Evolutionary conservation across 2,113 vertebrate genomes (phyloP).

Genomic region (Tamias sibiricus): DNA sequence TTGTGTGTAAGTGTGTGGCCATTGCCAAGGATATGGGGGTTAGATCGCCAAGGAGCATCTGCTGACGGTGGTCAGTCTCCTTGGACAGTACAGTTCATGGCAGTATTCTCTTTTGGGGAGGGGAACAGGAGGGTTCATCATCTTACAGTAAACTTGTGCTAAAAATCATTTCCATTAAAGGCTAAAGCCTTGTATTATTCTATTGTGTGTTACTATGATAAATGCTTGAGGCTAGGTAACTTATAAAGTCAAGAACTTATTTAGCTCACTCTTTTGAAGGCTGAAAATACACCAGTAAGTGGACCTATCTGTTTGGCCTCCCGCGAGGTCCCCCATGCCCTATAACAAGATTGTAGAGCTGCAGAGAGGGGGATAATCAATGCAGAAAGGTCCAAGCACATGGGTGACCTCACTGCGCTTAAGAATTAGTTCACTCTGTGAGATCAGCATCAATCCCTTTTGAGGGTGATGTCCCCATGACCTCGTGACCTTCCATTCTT

Average conservation of each 20-base stretch:
- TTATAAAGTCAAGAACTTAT: background rate
- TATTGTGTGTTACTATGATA: background rate
- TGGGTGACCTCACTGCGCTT: background rate
- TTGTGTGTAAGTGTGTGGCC: background rate
- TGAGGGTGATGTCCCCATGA: background rate
- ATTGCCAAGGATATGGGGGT: background rate
- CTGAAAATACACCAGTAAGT: background rate
- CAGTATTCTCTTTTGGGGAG: background rate
- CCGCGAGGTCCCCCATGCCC: too few species aligned
- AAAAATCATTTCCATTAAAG: background rate
- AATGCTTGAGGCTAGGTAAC: background rate
- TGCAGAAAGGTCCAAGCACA: background rate
- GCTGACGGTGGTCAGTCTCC: background rate
- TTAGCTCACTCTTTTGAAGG: background rate
- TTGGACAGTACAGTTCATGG: background rate
- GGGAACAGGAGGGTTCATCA: background rate
- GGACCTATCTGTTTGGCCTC: background rate
- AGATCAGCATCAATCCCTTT: background rate
- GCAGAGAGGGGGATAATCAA: background rate
- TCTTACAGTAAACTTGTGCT: background rate
- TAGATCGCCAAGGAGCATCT: background rate
- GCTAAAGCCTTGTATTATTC: background rate
- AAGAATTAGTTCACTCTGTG: background rate
- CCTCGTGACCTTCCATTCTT: background rate
- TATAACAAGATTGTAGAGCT: background rate